These are phyloP conservation scores for Galaxias olidus DNA, from an alignment of 2,797 vertebrate genomes.

Conservation along the genomic window DNA sequence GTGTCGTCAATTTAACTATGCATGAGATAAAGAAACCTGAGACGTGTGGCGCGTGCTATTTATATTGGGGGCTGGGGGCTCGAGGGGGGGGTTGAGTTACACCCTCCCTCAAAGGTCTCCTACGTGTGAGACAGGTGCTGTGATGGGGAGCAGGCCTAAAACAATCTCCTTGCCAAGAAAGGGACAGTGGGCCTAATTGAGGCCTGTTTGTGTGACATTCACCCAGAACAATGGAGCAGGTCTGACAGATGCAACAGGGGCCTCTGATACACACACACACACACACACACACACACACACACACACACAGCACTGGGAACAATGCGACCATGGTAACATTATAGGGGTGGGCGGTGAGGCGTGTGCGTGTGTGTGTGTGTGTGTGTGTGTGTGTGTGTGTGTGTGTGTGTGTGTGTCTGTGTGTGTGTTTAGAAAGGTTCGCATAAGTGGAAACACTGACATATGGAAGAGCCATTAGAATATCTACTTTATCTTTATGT, in stretches of 20 bases:
- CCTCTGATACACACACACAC: constrained; percentile 45
- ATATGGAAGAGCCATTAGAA: too few relatives aligned
- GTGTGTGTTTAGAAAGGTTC: too few relatives aligned
- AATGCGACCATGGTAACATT: constrained; percentile 53
- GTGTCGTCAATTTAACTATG: constrained; percentile 6
- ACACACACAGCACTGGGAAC: constrained; percentile 53
- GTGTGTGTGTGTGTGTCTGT: constrained; percentile 15
- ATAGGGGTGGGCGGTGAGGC: constrained; percentile 28
- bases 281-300: constrained; percentile 1
- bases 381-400: constrained; percentile 24
- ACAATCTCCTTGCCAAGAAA: constrained; percentile 65
- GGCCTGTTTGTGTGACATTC: constrained; percentile 62
- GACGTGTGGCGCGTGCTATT: constrained; percentile 54
- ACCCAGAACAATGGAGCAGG: constrained; percentile 66
- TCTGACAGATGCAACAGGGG: constrained; percentile 67
- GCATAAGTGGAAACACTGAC: too few relatives aligned
- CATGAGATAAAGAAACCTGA: constrained; percentile 39
- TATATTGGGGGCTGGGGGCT: constrained; percentile 41
- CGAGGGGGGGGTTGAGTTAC: constrained; percentile 62
- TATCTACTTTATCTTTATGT: too few relatives aligned
- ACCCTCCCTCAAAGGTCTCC: constrained; percentile 59
- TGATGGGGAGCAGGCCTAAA: constrained; percentile 63
- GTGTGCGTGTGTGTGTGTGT: constrained; percentile 16
- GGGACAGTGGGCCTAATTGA: constrained; percentile 66
- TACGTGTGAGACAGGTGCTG: constrained; percentile 73